Evolutionary conservation across 2,797 vertebrate genomes (phyloP).

Genomic region (Neosilurus hyrtlii): DNA sequence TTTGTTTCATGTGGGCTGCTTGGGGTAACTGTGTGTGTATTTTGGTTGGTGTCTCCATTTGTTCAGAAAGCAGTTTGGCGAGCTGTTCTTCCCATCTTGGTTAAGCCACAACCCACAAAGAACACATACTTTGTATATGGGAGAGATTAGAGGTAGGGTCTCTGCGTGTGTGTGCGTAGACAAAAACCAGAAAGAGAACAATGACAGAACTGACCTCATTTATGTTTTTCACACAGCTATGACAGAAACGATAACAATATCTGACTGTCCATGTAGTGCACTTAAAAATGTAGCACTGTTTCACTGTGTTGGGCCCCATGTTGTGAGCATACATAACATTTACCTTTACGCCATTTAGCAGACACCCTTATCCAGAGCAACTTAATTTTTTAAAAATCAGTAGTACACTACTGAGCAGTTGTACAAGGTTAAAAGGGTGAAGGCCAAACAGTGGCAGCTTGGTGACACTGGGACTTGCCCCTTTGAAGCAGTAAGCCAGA

Average conservation of each 20-base stretch:
- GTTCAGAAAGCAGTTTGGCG: constrained; percentile 8
- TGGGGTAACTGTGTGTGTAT: constrained; percentile 4
- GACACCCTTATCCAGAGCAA: no score
- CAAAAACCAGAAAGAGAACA: neutral
- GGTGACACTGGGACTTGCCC: no score
- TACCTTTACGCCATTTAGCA: no score
- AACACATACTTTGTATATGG: neutral
- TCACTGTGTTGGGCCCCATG: neutral
- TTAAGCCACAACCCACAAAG: constrained; percentile 34
- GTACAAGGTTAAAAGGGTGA: no score
- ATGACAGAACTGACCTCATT: neutral
- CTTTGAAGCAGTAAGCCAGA: no score
- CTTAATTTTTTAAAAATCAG: no score
- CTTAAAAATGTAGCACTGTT: neutral
- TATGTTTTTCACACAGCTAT: neutral
- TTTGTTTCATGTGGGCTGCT: neutral
- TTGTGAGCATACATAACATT: neutral
- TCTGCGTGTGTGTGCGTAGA: neutral
- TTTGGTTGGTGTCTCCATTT: neutral
- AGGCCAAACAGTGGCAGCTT: no score
- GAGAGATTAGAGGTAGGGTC: neutral
- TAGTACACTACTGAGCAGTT: no score
- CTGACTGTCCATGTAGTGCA: neutral
- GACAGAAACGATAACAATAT: neutral
- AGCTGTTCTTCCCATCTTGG: constrained; percentile 1